phyloP scores from a whole-genome alignment of 2,113 vertebrate species.

The Vidua macroura region DNA sequence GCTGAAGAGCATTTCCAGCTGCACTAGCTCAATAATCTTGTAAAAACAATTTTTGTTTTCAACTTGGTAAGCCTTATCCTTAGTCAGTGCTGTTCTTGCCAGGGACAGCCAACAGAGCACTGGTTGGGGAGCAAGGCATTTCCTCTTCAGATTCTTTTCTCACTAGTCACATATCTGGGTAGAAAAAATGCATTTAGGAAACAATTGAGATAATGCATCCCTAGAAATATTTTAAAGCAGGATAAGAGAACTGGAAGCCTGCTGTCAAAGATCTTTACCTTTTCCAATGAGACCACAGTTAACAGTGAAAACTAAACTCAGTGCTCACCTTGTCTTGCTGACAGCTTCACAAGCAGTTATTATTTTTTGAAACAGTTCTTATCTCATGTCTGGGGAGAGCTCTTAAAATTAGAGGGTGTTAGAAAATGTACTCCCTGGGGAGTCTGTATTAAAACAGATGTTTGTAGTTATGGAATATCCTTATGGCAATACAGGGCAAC shows the following conservation, averaged over 20 bases:
- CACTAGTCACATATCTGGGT: neutral
- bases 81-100: neutral
- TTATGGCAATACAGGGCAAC: neutral
- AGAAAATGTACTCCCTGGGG: neutral
- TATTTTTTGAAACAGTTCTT: neutral
- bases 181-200: neutral
- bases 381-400: neutral
- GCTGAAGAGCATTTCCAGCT: neutral
- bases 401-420: neutral
- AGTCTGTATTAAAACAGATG: neutral
- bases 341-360: fast-evolving
- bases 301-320: neutral
- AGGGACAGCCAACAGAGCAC: neutral
- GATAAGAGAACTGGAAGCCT: neutral
- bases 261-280: neutral
- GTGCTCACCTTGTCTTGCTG: neutral
- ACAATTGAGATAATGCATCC: neutral
- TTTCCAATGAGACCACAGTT: neutral
- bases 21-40: neutral
- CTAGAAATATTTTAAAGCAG: neutral
- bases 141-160: neutral
- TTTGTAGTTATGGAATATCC: neutral
- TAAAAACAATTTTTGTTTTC: neutral
- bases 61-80: neutral
- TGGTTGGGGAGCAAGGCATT: neutral